Evolutionary conservation across 2,888 invertebrate genomes (phyloP), one percentile per base, ranked within the genome.

Genomic region (Drymonia ruficornis): DNA sequence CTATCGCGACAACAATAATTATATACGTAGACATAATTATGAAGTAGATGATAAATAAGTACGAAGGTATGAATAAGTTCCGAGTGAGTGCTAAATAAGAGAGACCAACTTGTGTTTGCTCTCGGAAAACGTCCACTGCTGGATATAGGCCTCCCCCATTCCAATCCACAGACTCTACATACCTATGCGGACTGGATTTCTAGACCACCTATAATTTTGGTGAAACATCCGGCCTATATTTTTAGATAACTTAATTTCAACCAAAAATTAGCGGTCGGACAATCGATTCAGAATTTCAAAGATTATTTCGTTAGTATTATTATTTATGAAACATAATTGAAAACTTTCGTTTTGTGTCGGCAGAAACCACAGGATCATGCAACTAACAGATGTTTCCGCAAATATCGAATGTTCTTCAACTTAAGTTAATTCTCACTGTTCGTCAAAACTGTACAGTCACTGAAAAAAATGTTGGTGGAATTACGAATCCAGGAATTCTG

Each of bases 351-450:
- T 70, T 61, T 49, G 49, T 52, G 29, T 36, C 45, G 58, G 47
- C 48, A 47, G 53, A 68, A 76, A 76, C 75, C 75, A 61, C 74
- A 77, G 49, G 53, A 69, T 62, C 61, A 61, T 65, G 60, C 59
- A 72, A 67, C 58, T 57, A 75, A 71, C 76, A 76, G 76, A 67
- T 77, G 73, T 61, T 63, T 57, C 50, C 51, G 56, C 62, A 63
- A 66, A 62, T 49, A 62, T 63, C 59, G 63, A 63, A 64, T 61
- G 65, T 53, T 55, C 51, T 47, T 59, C 53, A 59, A 60, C 52
- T 55, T 51, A 59, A 65, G 71, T 69, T 68, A 67, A 59, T 74
- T 65, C 59, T 55, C 63, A 67, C 65, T 64, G 68, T 59, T 64
- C 65, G 58, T 59, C 51, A 46, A 47, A 60, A 58, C 50, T 56